Evolutionary conservation across 92 coral and sea anemone genomes (phyloP).

Genomic region (Porites cylindrica): DNA sequence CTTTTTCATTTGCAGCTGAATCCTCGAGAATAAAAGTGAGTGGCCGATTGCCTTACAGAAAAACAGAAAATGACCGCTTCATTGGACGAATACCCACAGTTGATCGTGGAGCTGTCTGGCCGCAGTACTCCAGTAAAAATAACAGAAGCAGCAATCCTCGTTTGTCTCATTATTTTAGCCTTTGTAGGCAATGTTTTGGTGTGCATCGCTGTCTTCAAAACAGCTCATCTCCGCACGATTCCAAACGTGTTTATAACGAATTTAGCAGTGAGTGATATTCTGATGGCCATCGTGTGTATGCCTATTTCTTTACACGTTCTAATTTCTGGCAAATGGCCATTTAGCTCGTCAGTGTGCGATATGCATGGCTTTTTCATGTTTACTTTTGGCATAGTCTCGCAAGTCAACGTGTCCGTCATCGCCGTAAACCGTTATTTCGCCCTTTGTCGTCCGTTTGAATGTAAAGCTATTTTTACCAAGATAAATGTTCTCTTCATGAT

Average conservation of each 20-base stretch:
- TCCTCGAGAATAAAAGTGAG: background rate
- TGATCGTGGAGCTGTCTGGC: conserved; percentile 41
- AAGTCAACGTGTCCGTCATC: conserved; percentile 68
- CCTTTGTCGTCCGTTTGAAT: conserved; percentile 63
- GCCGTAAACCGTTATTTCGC: conserved; percentile 82
- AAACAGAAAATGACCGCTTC: conserved; percentile 36
- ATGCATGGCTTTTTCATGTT: conserved; percentile 72
- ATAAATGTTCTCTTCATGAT: conserved; percentile 56
- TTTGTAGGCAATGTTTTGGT: conserved; percentile 63
- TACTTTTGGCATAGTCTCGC: conserved; percentile 77
- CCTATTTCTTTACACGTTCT: conserved; percentile 70
- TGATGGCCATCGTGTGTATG: conserved; percentile 72
- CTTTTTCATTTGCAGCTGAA: background rate
- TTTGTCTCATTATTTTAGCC: conserved; percentile 51
- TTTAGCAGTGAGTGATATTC: conserved; percentile 75
- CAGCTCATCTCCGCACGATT: conserved; percentile 58
- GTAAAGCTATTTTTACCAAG: conserved; percentile 63
- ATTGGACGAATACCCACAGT: conserved; percentile 58
- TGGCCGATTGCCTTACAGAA: background rate
- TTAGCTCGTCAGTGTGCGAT: conserved; percentile 61
- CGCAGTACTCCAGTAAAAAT: conserved; percentile 30
- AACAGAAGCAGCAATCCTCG: conserved; percentile 52
- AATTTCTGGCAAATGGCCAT: conserved; percentile 68
- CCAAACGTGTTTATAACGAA: conserved; percentile 74
- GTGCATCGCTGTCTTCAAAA: conserved; percentile 57